A percentile compares a stretch with the other conserved stretches of the same genome.
Evolutionary conservation across 2,113 vertebrate genomes (phyloP).

Genomic region (Butorides virescens): DNA sequence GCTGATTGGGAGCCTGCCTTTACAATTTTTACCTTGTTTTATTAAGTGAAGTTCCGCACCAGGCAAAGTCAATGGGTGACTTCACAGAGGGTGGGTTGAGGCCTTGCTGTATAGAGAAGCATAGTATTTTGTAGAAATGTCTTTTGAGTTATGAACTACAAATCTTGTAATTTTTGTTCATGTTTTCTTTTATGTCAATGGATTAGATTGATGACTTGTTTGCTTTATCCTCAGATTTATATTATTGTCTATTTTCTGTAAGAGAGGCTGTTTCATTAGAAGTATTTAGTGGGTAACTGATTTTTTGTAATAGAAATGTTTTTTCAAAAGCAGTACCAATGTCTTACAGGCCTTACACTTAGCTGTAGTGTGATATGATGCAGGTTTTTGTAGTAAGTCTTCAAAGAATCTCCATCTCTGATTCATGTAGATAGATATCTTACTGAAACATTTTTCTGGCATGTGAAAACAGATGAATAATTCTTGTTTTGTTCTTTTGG

Average conservation of each 20-base stretch:
- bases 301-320: not conserved
- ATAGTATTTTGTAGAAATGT: not conserved
- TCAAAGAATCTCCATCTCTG: not conserved
- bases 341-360: not conserved
- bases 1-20: not conserved
- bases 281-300: not conserved
- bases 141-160: not conserved
- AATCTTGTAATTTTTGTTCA: not conserved
- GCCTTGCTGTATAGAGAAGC: rapidly evolving
- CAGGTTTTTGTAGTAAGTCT: not conserved
- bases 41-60: not conserved
- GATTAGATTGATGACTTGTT: not conserved
- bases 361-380: not conserved
- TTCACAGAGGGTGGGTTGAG: not conserved
- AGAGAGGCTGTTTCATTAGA: not conserved
- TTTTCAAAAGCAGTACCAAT: not conserved
- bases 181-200: not conserved
- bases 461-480: not conserved
- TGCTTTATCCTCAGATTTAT: not conserved
- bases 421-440: not conserved
- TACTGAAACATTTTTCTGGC: not conserved
- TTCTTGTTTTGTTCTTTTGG: not conserved
- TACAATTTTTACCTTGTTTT: not conserved
- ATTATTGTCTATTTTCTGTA: not conserved
- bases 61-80: not conserved